Conservation (phyloP, 2,888 invertebrate genomes). For the Dryobotodes eremita region DNA sequence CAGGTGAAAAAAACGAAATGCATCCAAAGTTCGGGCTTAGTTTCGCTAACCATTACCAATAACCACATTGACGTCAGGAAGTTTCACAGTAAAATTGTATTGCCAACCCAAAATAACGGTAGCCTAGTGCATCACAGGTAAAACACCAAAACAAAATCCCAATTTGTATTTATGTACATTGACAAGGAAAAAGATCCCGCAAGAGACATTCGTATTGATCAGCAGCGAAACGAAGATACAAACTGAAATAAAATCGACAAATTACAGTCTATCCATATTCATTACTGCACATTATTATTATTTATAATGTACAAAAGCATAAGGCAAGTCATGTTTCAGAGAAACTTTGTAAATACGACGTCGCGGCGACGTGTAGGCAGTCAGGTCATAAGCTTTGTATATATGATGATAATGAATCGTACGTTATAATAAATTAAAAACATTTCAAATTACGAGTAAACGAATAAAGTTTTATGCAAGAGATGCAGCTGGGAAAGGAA, state of each 20-base stretch:
- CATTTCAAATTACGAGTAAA: constrained; percentile 1
- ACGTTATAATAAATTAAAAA: not conserved
- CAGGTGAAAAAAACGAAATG: not conserved
- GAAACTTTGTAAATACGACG: constrained; percentile 14
- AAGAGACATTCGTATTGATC: constrained; percentile 22
- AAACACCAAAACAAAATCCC: not conserved
- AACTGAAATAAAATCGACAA: constrained; percentile 32
- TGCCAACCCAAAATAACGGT: not conserved
- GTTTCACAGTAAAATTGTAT: not conserved
- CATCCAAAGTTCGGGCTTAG: not conserved
- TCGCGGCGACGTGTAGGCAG: not conserved
- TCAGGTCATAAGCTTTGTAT: constrained; percentile 8
- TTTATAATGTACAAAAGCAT: constrained; percentile 23
- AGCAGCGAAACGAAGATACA: not conserved
- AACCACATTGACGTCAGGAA: not conserved
- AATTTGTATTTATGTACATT: not conserved
- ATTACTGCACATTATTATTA: constrained; percentile 28
- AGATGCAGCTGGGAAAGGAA: not conserved
- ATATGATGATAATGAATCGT: constrained; percentile 11
- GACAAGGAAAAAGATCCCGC: not conserved
- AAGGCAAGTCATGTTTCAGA: constrained; percentile 31
- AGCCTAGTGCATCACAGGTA: constrained; percentile 11
- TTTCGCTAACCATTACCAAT: not conserved
- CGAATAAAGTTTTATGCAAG: not conserved
- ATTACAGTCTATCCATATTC: constrained; percentile 27